Base-by-base conservation (phyloP, 2,797 vertebrate genomes). In the Hylomyscus alleni region DNA sequence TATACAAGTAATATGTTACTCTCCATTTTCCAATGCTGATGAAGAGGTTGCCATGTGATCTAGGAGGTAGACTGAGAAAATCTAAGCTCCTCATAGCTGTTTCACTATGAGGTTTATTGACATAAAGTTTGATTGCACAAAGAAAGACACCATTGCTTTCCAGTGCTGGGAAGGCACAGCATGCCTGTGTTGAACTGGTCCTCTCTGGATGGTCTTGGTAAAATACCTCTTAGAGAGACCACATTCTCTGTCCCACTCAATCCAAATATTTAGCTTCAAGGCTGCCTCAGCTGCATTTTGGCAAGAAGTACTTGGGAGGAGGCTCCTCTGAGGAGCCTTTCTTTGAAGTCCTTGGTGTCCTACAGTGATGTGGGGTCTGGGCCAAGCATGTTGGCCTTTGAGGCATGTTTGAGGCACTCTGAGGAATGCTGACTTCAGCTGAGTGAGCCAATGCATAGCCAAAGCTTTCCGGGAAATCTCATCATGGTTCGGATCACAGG, bases 261-360 rank as follows among this genome's bases (percentile, higher is more conserved):
- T 97, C 93, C 50, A 96, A 47, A 95, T 98, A 97, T 97, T 98
- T 97, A 97, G 95, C 95, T 97, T 97, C 84, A 0, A 84, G 76
- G 85, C 97, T 97, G 73, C 88, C 31, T 73, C 94, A 84, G 58
- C 89, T 96, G 84, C 92, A 95, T 96, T 98, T 97, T 98, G 97
- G 96, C 92, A 97, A 98, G 96, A 96, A 88, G 93, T 86, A 84
- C 82, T 95, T 80, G 91, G 92, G 83, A 88, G 97, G 78, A 94
- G 92, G 89, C 91, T 26, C n/a, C 95, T 96, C 78, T 37, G 60
- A 91, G 97, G 73, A 92, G 96, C 81, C 93, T n/a, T 98, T 83
- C 98, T 98, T 98, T 98, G 98, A 98, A 98, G 97, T 75, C 0
- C 95, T 96, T 96, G 96, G 95, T 98, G 40, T 97, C 98, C 98